phyloP scores from a whole-genome alignment of 1,140 invertebrate species.

The Dendrolimus punctatus region DNA sequence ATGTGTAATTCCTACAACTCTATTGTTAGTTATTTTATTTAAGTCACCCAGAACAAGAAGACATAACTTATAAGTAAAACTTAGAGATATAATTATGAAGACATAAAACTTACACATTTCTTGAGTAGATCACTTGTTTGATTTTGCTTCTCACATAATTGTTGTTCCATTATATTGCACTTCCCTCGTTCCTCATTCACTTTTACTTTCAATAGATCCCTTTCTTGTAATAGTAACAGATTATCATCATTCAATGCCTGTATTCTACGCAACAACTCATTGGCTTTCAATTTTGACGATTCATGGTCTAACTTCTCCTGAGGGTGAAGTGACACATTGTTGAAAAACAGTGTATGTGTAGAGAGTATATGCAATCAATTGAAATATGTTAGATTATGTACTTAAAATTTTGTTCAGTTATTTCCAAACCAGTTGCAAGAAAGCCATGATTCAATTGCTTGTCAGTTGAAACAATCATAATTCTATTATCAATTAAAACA shows the following conservation, averaged over 20 bases:
- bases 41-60: too few relatives aligned
- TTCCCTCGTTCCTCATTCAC: conserved; percentile 56
- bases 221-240: conserved; percentile 30
- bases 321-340: neutral
- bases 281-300: conserved; percentile 27
- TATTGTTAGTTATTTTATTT: too few relatives aligned
- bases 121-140: conserved; percentile 38
- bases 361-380: too few relatives aligned
- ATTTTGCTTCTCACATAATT: conserved; percentile 43
- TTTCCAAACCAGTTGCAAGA: too few relatives aligned
- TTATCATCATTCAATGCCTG: conserved; percentile 28
- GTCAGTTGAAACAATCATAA: too few relatives aligned
- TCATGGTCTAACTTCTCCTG: conserved; percentile 50
- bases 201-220: conserved; percentile 68
- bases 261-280: conserved; percentile 29
- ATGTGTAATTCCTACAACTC: too few relatives aligned
- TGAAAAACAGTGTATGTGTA: too few relatives aligned
- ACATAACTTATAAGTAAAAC: too few relatives aligned
- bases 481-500: too few relatives aligned
- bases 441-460: too few relatives aligned
- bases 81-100: conserved; percentile 4
- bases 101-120: conserved; percentile 43
- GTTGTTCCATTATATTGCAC: conserved; percentile 35
- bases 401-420: too few relatives aligned
- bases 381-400: too few relatives aligned